Conservation (phyloP, 2,113 vertebrate genomes). For the Calidris pygmaea region DNA sequence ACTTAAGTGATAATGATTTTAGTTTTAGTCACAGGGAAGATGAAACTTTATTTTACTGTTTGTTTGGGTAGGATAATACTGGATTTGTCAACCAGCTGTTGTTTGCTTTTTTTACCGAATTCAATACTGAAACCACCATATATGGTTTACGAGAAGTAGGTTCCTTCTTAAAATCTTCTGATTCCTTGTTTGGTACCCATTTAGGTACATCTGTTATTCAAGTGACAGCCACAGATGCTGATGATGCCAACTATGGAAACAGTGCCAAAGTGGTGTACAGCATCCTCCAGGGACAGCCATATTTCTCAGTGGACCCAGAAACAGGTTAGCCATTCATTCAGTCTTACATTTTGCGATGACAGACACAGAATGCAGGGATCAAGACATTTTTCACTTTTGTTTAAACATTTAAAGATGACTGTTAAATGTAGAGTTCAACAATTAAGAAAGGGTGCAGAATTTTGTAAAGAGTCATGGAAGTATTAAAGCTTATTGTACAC, state of each 20-base stretch:
- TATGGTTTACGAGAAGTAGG: neutral
- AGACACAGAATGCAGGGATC: neutral
- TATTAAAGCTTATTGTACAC: neutral
- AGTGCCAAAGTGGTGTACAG: conserved; percentile 97
- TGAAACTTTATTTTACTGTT: neutral
- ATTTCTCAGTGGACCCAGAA: conserved; percentile 96
- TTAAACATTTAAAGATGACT: neutral
- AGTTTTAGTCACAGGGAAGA: neutral
- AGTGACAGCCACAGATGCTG: conserved; percentile 91
- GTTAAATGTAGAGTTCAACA: neutral
- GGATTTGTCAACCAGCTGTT: neutral
- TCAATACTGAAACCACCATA: neutral
- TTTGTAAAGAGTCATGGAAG: neutral
- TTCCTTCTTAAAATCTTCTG: neutral
- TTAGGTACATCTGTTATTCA: conserved; percentile 92
- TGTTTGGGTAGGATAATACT: neutral
- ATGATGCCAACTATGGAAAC: conserved; percentile 95
- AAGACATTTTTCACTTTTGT: neutral
- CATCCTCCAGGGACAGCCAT: conserved; percentile 95
- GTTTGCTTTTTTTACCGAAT: neutral
- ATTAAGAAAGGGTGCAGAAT: neutral
- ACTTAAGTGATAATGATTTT: neutral
- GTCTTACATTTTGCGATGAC: neutral
- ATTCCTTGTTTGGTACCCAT: conserved; percentile 4
- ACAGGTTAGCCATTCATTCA: conserved; percentile 81